Base-by-base conservation (phyloP, 2,888 invertebrate genomes). In the Myopa testacea region DNA sequence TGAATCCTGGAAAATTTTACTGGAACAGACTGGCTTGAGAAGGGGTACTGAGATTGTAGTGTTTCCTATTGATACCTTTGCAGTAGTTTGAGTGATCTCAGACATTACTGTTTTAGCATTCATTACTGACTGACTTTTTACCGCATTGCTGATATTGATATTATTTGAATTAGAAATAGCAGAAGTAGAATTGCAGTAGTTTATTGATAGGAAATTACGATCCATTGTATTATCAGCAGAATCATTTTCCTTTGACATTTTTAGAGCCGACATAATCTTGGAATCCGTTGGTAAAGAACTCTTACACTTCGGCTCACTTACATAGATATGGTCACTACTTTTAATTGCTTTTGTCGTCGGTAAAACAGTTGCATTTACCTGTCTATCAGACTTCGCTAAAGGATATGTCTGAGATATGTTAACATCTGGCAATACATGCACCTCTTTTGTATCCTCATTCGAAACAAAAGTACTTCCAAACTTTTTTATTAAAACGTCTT, bases 11-110 rank as follows among this genome's bases (percentile, higher is more conserved):
- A 87, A 81, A 19, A 87, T 84, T 80, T 87, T 86, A 5, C 84
- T 78, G 0, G 83, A 84, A 75, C 83, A 85, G n/a, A 87, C 76
- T 4, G 88, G 87, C 78, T 90, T 89, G 4, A 90, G 76, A 71
- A 89, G 80, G 16, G 90, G 90, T 78, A 90, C 90, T 38, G 90
- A 89, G 77, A 90, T 89, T n/a, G 87, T 89, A 74, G 88, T 88
- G 79, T 89, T 89, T 50, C 89, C 89, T 74, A 89, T 88, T 1
- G 89, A 88, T 4, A 89, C 89, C 82, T 89, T 90, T 67, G 89
- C 92, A 14, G 92, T 92, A 6, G 92, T 91, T 86, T 92, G 92
- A 3, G 91, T 91, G 1, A 92, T 91, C 82, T 92, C 92, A 75
- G 91, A 79, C 62, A 80, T 70, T 34, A 85, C 71, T 78, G 86